Percentiles rank a stretch among this genome's conserved stretches.
phyloP scores from a whole-genome alignment of 2,797 vertebrate species.

The Coregonus ussuriensis region DNA sequence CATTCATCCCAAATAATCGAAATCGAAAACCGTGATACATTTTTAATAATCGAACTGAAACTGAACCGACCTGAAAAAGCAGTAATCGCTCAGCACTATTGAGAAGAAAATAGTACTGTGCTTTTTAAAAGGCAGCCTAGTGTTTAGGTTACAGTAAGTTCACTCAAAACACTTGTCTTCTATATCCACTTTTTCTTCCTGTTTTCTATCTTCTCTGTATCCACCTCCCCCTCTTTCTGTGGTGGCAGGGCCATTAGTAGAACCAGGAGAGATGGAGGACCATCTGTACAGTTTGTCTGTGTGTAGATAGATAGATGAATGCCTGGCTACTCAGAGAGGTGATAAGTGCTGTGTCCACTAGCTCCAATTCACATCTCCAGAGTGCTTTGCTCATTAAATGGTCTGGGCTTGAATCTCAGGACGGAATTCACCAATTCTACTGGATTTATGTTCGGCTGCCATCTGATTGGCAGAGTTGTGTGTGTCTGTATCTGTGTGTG shows the following conservation, averaged over 20 bases:
- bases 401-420: background rate
- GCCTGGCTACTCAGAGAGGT: background rate
- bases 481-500: background rate
- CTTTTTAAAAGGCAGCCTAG: background rate
- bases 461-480: background rate
- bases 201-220: background rate
- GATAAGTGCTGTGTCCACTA: conserved; percentile 6
- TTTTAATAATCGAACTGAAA: too few species aligned
- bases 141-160: background rate
- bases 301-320: conserved; percentile 3
- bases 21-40: too few species aligned
- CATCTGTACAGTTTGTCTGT: background rate
- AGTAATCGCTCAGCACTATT: too few species aligned
- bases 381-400: conserved; percentile 1
- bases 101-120: too few species aligned
- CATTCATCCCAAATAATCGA: too few species aligned
- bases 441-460: conserved; percentile 6
- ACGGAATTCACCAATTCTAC: background rate
- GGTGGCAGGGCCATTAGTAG: background rate
- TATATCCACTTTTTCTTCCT: background rate
- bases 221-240: background rate
- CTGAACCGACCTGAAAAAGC: too few species aligned
- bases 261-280: background rate
- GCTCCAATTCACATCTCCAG: background rate
- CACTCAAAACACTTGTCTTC: background rate